Conservation (phyloP, 2,113 vertebrate genomes). For the Panthera uncia region DNA sequence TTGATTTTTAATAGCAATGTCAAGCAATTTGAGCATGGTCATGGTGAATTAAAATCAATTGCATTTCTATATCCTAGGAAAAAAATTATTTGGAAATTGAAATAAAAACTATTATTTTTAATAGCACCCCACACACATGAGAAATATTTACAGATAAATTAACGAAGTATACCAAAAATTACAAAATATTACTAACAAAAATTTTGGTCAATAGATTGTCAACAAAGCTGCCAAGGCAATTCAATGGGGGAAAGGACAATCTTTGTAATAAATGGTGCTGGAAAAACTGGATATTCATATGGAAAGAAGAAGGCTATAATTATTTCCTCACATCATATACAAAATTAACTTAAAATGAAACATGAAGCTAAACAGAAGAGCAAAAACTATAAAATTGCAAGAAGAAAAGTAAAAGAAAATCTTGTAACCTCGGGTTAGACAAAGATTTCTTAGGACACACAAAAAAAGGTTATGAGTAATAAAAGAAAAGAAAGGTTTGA, state of each 20-base stretch:
- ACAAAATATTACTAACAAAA: background rate
- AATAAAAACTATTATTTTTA: background rate
- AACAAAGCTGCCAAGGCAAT: constrained; percentile 6
- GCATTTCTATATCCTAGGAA: background rate
- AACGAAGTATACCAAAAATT: background rate
- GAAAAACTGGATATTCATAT: background rate
- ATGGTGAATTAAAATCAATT: background rate
- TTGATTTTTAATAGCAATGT: background rate
- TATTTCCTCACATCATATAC: background rate
- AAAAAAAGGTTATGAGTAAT: background rate
- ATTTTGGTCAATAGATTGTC: background rate
- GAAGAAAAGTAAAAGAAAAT: background rate
- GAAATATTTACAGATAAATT: constrained; percentile 3
- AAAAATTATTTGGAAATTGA: background rate
- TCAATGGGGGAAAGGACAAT: background rate
- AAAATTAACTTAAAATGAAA: constrained; percentile 14
- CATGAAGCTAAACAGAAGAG: background rate
- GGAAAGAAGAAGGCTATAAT: background rate
- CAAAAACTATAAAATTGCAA: constrained; percentile 2
- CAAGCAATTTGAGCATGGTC: background rate
- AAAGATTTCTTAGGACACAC: background rate
- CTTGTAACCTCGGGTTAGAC: background rate
- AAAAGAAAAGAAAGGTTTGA: background rate
- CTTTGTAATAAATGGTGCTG: background rate
- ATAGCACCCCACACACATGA: background rate